Base-by-base conservation (phyloP, 2,797 vertebrate genomes). In the Tympanoctomys barrerae region DNA sequence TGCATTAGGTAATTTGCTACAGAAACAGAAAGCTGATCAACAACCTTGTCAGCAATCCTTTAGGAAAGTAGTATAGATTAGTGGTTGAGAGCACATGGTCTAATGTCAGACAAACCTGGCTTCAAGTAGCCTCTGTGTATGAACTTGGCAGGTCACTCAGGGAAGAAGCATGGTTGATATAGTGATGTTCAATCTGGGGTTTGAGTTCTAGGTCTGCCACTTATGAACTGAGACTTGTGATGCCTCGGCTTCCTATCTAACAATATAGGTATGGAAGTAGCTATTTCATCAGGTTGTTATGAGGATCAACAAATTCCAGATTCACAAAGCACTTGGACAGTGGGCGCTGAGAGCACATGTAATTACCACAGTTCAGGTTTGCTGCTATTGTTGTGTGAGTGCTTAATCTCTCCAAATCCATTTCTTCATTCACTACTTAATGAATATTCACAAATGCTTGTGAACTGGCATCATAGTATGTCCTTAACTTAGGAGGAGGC, bases 391-490 rank as follows among this genome's bases (percentile, higher is more conserved):
- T 22, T 83, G 39, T 21, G 16, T 54, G n/a, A 1, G 57, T 66
- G 42, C 57, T 89, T 28, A 70, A 52, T 94, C 57, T 62, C 71
- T 94, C 49, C 68, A 79, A 57, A 39, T 81, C 71, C 84, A 57
- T 49, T 84, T 94, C 54, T 83, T 92, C 49, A 70, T 87, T 91
- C 85, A 80, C 52, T 78, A 71, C 73, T 39, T 78, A 78, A 39
- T 31, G 42, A 94, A 36, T 90, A 92, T 85, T 95, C 93, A 84
- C 71, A 90, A 92, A 75, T 68, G 22, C 83, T 78, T 94, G n/a
- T 82, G 93, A 95, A 92, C 82, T 92, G 24, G 36, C 33, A 42
- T 87, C 46, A 24, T 28, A 42, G 82, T 70, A 54, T 80, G 89
- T 89, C 87, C 80, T 87, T 79, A 81, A 87, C 52, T 90, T 82